Base-by-base conservation (phyloP, 2,113 vertebrate species). In the Tragelaphus imberbis region DNA sequence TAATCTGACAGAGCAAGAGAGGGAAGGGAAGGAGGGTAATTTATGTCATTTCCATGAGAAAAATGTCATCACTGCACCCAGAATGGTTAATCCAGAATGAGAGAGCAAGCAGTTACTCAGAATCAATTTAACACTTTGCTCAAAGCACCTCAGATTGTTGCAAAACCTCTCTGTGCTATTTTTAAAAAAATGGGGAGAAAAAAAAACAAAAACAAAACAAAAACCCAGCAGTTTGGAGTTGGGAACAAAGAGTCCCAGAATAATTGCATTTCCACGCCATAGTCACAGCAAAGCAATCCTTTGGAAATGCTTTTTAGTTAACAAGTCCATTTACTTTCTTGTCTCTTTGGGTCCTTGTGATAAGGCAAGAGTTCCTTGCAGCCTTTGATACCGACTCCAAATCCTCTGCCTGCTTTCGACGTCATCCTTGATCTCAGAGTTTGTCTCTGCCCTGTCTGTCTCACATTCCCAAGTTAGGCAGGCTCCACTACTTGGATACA, bases 161-260 rank as follows among this genome's bases (percentile, higher is more conserved):
- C 77, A 90, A 96, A 97, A 93, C 30, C 36, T 95, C 58, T 96
- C 84, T 55, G 88, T 55, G 85, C 68, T 93, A 58, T 96, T 90
- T 77, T 87, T 56, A 13, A 56, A 85, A 92, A 51, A 9, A 19
- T 53, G 4, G 27, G 14, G 30, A 14, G 1, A 13, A 5, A n/a
- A n/a, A n/a, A n/a, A n/a, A 1, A 21, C 58, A 40, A 11, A 88
- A 89, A 92, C 51, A 75, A 75, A 51, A 71, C 5, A 23, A 59
- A 90, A 93, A 14, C 51, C 93, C 51, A 95, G 65, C 87, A 95
- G n/a, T 94, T 94, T 95, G 77, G 27, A 94, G 33, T 91, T 81
- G 94, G 94, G 96, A 95, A 97, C 95, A 94, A 97, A 97, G 58
- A 81, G 51, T 94, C 68, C 93, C 88, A 96, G 89, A 95, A 98